These are phyloP conservation scores for Rhinogobius similis DNA, from an alignment of 2,113 vertebrate species.

Conservation along the genomic window DNA sequence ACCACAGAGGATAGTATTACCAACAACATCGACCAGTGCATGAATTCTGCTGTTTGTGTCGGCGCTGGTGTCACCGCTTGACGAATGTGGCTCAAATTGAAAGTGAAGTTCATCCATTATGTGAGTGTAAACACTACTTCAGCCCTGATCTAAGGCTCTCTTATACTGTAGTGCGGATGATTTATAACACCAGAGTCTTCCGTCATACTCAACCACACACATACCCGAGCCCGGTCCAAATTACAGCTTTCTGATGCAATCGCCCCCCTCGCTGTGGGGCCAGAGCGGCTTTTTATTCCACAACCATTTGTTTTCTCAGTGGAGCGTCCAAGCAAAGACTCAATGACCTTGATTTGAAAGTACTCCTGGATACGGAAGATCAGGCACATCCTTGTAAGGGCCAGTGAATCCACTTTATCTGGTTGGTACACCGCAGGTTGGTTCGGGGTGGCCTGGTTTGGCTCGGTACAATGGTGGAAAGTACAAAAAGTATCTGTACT, in stretches of 20 bases:
- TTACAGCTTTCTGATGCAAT: conserved; percentile 63
- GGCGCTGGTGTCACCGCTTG: conserved; percentile 39
- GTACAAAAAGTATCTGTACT: no score
- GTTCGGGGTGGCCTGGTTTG: neutral
- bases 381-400: neutral
- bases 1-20: conserved; percentile 38
- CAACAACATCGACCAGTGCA: conserved; percentile 12
- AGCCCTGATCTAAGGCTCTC: conserved; percentile 24
- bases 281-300: conserved; percentile 52
- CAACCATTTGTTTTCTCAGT: conserved; percentile 44
- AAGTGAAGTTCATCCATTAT: conserved; percentile 50
- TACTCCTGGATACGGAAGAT: neutral
- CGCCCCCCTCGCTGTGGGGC: conserved; percentile 38
- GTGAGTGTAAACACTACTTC: conserved; percentile 45
- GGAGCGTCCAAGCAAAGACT: conserved; percentile 47
- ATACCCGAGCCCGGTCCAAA: conserved; percentile 43
- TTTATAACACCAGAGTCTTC: conserved; percentile 29
- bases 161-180: conserved; percentile 32
- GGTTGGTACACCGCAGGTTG: neutral
- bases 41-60: conserved; percentile 29
- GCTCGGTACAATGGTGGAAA: no score
- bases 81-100: conserved; percentile 42
- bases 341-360: conserved; percentile 46
- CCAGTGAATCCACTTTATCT: neutral
- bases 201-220: neutral